A percentile compares a stretch with the other conserved stretches of the same genome.
Evolutionary conservation across 2,797 vertebrate species (phyloP).

Genomic region (Sternotherus odoratus): DNA sequence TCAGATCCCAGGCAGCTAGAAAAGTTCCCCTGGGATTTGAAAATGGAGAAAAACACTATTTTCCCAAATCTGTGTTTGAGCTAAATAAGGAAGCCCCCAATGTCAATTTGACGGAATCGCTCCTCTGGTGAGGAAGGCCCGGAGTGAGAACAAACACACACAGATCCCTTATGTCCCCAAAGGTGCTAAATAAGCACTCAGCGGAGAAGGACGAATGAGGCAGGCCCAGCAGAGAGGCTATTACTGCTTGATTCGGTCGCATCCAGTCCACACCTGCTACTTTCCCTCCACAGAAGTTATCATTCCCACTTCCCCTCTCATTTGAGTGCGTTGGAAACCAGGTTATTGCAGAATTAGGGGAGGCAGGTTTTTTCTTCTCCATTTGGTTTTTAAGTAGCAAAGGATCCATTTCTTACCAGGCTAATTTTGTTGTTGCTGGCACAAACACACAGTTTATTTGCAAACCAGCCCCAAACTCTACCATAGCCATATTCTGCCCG

Average conservation of each 20-base stretch:
- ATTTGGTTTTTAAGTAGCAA: background rate
- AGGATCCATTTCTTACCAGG: accelerated
- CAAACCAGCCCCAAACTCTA: background rate
- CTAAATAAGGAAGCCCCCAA: accelerated
- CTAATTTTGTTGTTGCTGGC: background rate
- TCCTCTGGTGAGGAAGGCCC: background rate
- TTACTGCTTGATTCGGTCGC: background rate
- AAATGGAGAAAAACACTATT: background rate
- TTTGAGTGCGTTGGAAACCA: accelerated
- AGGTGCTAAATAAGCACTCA: background rate
- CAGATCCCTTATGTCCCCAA: background rate
- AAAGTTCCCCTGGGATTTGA: background rate
- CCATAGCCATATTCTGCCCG: background rate
- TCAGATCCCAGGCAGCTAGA: background rate
- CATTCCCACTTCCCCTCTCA: background rate
- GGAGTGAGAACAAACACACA: background rate
- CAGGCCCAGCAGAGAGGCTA: background rate
- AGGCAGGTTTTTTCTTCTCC: background rate
- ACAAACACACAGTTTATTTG: background rate
- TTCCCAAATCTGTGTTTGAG: accelerated
- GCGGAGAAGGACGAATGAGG: background rate
- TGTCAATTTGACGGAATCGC: background rate
- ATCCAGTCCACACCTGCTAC: background rate
- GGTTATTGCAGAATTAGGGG: accelerated
- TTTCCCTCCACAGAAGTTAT: background rate